phyloP scores from a whole-genome alignment of 1,140 invertebrate species.

The Wiebesia pumilae region DNA sequence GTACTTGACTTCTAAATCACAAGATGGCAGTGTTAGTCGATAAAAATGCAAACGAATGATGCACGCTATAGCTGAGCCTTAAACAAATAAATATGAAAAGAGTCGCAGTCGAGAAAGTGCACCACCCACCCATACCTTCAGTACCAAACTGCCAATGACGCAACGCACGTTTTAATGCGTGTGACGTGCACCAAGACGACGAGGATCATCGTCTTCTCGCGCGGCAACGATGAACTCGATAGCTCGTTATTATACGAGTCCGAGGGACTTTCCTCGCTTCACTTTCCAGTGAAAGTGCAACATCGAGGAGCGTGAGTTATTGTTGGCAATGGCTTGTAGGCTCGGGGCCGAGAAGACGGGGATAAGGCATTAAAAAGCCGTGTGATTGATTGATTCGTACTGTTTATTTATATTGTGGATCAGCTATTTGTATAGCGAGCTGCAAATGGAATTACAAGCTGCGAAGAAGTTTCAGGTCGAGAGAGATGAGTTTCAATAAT shows the following conservation, averaged over 20 bases:
- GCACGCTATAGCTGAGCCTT: no score
- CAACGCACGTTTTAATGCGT: not conserved
- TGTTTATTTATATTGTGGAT: not conserved
- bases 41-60: no score
- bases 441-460: not conserved
- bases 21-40: no score
- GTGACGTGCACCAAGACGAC: not conserved
- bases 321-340: not conserved
- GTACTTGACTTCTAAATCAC: no score
- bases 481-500: not conserved
- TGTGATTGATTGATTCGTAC: slow-evolving; percentile 20
- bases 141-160: not conserved
- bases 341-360: not conserved
- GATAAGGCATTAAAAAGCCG: not conserved
- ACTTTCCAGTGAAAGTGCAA: slow-evolving; percentile 44
- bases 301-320: slow-evolving; percentile 34
- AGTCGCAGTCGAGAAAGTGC: not conserved
- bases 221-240: slow-evolving; percentile 18
- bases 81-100: no score
- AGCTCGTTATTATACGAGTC: not conserved
- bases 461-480: not conserved
- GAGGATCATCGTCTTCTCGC: slow-evolving; percentile 5
- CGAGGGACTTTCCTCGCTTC: not conserved
- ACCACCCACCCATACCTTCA: no score
- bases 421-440: not conserved